These are phyloP conservation scores for Drosophila emarginata DNA, from an alignment of 2,888 invertebrate species.

Conservation along the genomic window DNA sequence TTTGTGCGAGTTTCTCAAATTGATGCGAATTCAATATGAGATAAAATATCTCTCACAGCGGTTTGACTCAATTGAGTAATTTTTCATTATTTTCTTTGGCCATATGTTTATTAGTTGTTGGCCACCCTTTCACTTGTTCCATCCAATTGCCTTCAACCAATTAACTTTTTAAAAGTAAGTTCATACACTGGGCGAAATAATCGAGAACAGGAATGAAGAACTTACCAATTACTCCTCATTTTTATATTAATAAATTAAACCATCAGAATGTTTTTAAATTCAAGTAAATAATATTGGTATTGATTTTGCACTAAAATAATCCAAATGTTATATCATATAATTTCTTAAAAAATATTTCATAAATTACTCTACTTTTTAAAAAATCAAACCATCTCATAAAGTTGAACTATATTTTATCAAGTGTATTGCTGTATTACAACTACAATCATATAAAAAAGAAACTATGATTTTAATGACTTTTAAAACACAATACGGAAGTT, in stretches of 20 bases:
- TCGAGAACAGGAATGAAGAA: no score
- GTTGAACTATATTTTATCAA: background rate
- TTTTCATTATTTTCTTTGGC: background rate
- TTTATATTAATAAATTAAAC: no score
- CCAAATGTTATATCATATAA: no score
- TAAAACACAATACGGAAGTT: slow-evolving; percentile 54
- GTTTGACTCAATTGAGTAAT: background rate
- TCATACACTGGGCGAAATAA: background rate
- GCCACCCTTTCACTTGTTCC: slow-evolving; percentile 1
- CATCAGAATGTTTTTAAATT: no score
- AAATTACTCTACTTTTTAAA: no score
- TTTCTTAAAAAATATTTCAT: no score
- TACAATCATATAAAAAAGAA: background rate
- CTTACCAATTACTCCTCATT: no score
- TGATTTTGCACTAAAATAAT: no score
- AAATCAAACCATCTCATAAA: no score
- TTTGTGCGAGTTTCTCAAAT: slow-evolving; percentile 39
- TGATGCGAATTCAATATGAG: slow-evolving; percentile 28
- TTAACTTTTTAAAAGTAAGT: background rate
- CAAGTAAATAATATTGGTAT: no score
- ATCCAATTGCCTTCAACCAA: background rate
- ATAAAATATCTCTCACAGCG: background rate
- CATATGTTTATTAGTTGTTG: background rate
- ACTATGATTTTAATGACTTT: slow-evolving; percentile 39
- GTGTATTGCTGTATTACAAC: background rate